Percentiles rank a stretch among this genome's conserved stretches.
Evolutionary conservation across 2,888 invertebrate species (phyloP).

Genomic region (Andrena chrysosceles): DNA sequence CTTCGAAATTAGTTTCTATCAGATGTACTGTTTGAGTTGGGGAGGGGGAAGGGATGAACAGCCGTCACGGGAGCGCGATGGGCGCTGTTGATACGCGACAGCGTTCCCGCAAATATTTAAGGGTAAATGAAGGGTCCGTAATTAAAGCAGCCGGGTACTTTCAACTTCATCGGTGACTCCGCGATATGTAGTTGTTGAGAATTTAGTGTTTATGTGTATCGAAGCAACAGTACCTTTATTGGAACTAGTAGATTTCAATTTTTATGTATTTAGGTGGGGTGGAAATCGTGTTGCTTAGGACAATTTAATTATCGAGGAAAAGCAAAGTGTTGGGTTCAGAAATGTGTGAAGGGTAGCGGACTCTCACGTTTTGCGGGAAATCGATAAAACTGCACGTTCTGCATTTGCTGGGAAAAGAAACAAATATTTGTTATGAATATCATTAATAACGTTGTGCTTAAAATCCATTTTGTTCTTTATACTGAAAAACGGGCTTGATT

Average conservation of each 20-base stretch:
- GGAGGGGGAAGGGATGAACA: background rate
- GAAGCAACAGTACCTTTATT: background rate
- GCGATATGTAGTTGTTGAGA: background rate
- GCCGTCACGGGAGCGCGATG: background rate
- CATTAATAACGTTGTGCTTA: too few relatives aligned
- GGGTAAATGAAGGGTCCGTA: conserved; percentile 8
- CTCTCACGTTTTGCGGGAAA: too few relatives aligned
- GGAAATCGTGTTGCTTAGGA: too few relatives aligned
- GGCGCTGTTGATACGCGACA: conserved; percentile 7
- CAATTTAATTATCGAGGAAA: too few relatives aligned
- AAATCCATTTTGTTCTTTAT: too few relatives aligned
- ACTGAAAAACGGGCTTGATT: too few relatives aligned
- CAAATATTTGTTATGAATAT: too few relatives aligned
- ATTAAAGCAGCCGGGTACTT: conserved; percentile 7
- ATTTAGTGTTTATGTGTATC: background rate
- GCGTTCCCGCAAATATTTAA: background rate
- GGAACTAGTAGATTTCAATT: background rate
- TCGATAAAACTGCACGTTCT: too few relatives aligned
- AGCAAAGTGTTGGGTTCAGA: too few relatives aligned
- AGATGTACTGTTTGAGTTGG: background rate
- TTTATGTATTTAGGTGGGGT: too few relatives aligned
- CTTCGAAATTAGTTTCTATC: conserved; percentile 20
- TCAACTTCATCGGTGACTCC: background rate
- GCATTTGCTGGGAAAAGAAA: too few relatives aligned
- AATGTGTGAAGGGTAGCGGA: too few relatives aligned